Conservation (phyloP, 2,797 vertebrate genomes). For the Tokudaia tokunoshimensis region DNA sequence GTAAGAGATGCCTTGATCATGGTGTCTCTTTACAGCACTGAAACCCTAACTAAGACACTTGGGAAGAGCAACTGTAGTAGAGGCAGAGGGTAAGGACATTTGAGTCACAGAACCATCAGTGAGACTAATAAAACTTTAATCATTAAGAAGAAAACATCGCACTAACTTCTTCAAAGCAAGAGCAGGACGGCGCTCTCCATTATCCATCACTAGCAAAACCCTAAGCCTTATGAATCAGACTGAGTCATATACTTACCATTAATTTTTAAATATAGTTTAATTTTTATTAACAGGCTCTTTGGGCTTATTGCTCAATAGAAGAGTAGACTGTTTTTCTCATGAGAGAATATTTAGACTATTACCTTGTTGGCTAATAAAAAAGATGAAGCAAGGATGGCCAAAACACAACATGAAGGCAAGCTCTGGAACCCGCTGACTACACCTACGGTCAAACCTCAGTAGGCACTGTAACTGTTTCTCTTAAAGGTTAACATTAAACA, state of each 20-base stretch:
- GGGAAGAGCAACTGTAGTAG: not conserved
- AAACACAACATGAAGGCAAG: conserved; percentile 6
- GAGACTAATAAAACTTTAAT: not conserved
- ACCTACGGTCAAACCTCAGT: not conserved
- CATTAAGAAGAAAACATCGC: not conserved
- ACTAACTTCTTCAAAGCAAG: not conserved
- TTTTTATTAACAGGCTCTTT: conserved; percentile 65
- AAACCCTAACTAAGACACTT: no score
- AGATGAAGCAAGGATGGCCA: conserved; percentile 3
- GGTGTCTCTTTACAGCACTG: no score
- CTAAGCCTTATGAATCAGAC: not conserved
- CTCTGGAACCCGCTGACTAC: not conserved
- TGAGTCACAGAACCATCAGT: not conserved
- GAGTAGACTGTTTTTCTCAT: conserved; percentile 53
- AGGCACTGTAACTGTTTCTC: not conserved
- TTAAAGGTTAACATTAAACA: conserved; percentile 63
- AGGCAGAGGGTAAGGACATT: conserved; percentile 18
- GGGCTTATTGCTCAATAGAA: conserved; percentile 57
- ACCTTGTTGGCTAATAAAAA: conserved; percentile 71
- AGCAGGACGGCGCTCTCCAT: not conserved
- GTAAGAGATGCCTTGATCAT: not conserved
- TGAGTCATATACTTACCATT: conserved; percentile 27
- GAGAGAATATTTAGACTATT: conserved; percentile 65
- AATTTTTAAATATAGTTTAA: conserved; percentile 62
- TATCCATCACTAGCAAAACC: conserved; percentile 44